These are phyloP conservation scores for Nyctereutes procyonoides DNA, from an alignment of 2,113 vertebrate species.

Conservation along the genomic window DNA sequence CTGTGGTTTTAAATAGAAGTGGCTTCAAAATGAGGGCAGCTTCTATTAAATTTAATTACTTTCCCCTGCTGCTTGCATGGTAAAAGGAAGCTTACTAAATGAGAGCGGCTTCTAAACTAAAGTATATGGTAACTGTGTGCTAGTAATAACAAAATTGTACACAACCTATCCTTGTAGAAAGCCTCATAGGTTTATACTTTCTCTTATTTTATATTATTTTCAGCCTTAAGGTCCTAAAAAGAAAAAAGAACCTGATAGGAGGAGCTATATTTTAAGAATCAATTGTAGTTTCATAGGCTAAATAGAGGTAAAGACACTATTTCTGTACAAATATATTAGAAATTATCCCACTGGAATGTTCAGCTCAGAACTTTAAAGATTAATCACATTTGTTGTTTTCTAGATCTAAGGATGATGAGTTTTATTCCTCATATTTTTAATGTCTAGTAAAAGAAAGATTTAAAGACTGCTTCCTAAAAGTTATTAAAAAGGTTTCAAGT, in stretches of 20 bases:
- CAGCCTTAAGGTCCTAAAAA: not conserved
- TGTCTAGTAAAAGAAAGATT: not conserved
- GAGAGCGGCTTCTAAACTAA: constrained; percentile 79
- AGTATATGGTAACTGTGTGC: constrained; percentile 76
- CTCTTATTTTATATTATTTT: not conserved
- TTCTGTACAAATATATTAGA: not conserved
- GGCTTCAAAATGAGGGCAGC: constrained; percentile 85
- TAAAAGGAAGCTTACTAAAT: constrained; percentile 76
- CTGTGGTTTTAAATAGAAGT: constrained; percentile 85
- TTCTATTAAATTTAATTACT: constrained; percentile 86
- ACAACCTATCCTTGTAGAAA: not conserved
- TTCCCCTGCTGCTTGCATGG: constrained; percentile 82
- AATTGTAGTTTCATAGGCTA: not conserved
- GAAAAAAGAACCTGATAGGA: not conserved
- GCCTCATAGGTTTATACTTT: not conserved
- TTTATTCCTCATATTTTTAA: constrained; percentile 15
- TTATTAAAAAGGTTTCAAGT: constrained; percentile 45
- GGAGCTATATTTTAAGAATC: not conserved
- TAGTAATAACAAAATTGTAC: constrained; percentile 45
- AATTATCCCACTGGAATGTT: not conserved
- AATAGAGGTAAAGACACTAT: not conserved
- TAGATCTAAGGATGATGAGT: not conserved
- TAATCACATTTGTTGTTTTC: constrained; percentile 6
- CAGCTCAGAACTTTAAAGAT: constrained; percentile 34
- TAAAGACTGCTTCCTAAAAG: constrained; percentile 36